Percentiles rank a stretch among this genome's conserved stretches.
Conservation (phyloP, 2,113 vertebrate species). For the Petroica traversi region DNA sequence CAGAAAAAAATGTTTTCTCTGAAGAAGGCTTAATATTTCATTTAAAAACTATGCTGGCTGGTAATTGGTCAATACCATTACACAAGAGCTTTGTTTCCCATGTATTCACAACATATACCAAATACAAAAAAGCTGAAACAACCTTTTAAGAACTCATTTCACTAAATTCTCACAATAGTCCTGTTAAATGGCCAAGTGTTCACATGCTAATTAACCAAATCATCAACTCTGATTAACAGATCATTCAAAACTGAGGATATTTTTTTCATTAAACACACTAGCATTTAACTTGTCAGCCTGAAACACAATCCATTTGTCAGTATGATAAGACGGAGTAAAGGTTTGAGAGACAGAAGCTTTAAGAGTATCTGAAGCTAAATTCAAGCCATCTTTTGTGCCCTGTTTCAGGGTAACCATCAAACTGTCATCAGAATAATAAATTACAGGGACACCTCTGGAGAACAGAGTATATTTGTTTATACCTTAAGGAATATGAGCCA, state of each 20-base stretch:
- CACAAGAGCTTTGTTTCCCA: neutral
- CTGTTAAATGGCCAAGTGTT: constrained; percentile 52
- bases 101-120: neutral
- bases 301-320: constrained; percentile 65
- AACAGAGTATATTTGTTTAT: constrained; percentile 60
- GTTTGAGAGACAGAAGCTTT: constrained; percentile 54
- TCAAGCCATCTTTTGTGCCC: constrained; percentile 64
- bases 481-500: constrained; percentile 49
- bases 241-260: constrained; percentile 43
- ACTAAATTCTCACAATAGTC: constrained; percentile 32
- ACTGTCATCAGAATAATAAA: constrained; percentile 72
- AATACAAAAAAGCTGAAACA: neutral
- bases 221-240: constrained; percentile 62
- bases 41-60: neutral
- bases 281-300: constrained; percentile 48
- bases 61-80: neutral
- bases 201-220: constrained; percentile 59
- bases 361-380: constrained; percentile 59
- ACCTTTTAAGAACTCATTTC: neutral
- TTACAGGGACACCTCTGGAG: constrained; percentile 36
- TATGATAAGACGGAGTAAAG: constrained; percentile 14
- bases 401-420: constrained; percentile 69
- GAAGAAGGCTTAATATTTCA: neutral
- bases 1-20: neutral
- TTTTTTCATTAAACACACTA: constrained; percentile 49